Conservation (phyloP, 2,113 vertebrate species). For the Shinisaurus crocodilurus region DNA sequence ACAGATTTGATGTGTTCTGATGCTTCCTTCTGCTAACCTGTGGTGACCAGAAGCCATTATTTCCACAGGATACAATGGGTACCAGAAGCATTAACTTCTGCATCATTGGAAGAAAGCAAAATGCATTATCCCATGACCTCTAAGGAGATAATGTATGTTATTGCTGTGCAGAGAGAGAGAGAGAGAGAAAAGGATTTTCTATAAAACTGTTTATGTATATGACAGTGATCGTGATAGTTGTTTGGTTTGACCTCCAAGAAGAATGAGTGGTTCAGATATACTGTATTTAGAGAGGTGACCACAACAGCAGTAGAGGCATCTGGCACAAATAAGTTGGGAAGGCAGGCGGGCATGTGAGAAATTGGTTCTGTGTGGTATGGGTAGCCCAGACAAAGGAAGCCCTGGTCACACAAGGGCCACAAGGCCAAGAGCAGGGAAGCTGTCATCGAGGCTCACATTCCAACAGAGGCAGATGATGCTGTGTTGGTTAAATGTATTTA, state of each 20-base stretch:
- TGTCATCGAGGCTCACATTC: background rate
- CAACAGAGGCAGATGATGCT: background rate
- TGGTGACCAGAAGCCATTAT: slow-evolving; percentile 74
- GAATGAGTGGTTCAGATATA: slow-evolving; percentile 29
- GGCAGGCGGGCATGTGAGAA: slow-evolving; percentile 25
- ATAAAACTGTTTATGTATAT: slow-evolving; percentile 53
- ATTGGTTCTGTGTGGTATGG: slow-evolving; percentile 1
- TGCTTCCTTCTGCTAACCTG: slow-evolving; percentile 65
- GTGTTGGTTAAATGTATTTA: background rate
- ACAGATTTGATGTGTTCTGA: slow-evolving; percentile 58
- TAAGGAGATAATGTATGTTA: slow-evolving; percentile 61
- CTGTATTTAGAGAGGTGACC: slow-evolving; percentile 48
- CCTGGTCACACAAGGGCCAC: background rate
- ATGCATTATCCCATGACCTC: slow-evolving; percentile 78
- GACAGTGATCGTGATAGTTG: slow-evolving; percentile 55
- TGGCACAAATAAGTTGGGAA: slow-evolving; percentile 10
- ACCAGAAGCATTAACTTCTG: slow-evolving; percentile 68
- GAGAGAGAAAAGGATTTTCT: slow-evolving; percentile 6
- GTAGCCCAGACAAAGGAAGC: slow-evolving; percentile 19
- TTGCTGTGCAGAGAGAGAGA: slow-evolving; percentile 61
- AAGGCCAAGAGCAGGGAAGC: background rate
- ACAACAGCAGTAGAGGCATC: slow-evolving; percentile 5
- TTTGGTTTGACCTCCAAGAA: slow-evolving; percentile 67
- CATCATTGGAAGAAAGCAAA: slow-evolving; percentile 59
- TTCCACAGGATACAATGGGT: slow-evolving; percentile 72